These are phyloP conservation scores for Pitangus sulphuratus DNA, from an alignment of 2,797 vertebrate species.

Conservation along the genomic window DNA sequence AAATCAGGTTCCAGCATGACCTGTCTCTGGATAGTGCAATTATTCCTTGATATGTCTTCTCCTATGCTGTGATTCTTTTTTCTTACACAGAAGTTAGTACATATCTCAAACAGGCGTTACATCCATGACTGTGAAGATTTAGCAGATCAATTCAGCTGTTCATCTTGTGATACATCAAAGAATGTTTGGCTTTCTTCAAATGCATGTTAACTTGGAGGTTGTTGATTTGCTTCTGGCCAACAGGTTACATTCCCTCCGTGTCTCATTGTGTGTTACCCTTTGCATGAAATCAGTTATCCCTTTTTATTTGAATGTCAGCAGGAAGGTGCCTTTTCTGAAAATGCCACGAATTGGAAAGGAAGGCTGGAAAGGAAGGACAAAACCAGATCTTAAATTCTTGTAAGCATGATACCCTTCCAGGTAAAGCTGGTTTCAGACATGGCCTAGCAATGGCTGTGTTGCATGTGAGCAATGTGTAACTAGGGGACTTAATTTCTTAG, in stretches of 20 bases:
- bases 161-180: accelerated
- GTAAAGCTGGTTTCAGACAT: background rate
- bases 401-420: background rate
- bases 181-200: background rate
- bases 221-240: background rate
- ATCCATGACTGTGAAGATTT: background rate
- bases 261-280: background rate
- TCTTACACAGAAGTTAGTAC: background rate
- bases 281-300: background rate
- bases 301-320: background rate
- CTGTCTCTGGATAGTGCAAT: background rate
- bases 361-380: background rate
- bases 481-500: background rate
- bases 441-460: background rate
- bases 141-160: background rate
- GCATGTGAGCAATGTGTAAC: background rate
- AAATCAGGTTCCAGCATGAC: background rate
- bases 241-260: background rate
- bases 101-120: background rate
- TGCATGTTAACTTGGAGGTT: background rate
- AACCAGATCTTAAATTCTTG: background rate
- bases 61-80: background rate
- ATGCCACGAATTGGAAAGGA: background rate
- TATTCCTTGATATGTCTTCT: background rate
- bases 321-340: background rate